Conservation (phyloP, 2,113 vertebrate genomes). For the Neogale vison region DNA sequence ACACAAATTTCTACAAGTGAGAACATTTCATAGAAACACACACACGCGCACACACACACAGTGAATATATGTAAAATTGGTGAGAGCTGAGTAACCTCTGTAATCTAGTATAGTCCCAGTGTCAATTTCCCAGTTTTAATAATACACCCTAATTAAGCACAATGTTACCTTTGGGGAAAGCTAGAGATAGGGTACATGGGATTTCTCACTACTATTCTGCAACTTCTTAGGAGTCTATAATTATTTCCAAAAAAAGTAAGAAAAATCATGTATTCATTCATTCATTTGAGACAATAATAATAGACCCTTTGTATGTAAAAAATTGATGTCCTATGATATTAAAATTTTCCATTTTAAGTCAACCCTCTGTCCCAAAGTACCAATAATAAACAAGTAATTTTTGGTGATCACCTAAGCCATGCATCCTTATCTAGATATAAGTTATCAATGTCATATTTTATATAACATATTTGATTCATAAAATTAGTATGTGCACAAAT, state of each 20-base stretch:
- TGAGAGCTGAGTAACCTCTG: background rate
- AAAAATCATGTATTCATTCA: background rate
- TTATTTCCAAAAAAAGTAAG: background rate
- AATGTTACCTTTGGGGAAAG: background rate
- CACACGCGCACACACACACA: background rate
- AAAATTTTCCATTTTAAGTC: background rate
- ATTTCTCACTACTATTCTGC: background rate
- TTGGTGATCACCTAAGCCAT: background rate
- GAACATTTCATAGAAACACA: background rate
- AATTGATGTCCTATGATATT: background rate
- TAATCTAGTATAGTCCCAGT: background rate
- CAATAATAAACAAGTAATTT: background rate
- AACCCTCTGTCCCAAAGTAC: background rate
- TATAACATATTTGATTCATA: background rate
- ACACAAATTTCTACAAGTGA: background rate
- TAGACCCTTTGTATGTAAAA: background rate
- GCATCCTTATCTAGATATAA: background rate
- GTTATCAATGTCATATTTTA: background rate
- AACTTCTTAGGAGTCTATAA: background rate
- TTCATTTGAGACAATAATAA: background rate
- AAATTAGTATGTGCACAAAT: background rate
- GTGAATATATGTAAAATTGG: background rate
- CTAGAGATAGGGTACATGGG: background rate
- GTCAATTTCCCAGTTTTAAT: background rate
- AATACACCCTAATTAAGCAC: background rate